phyloP scores from a whole-genome alignment of 2,113 vertebrate genomes.

The Bostrychus sinensis region DNA sequence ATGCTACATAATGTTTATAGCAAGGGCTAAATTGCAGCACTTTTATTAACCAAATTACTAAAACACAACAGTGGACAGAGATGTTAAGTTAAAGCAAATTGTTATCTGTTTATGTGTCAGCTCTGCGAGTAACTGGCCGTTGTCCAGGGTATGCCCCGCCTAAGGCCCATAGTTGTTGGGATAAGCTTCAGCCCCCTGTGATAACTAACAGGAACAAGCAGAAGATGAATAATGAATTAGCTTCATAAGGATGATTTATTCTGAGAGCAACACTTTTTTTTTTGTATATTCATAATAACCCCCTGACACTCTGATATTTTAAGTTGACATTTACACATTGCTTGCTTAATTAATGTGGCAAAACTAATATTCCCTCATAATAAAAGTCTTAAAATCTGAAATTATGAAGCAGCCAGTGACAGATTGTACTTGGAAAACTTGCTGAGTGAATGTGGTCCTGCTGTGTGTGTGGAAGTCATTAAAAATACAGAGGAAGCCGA shows the following conservation, averaged over 20 bases:
- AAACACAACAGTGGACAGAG: too few species aligned
- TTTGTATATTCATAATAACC: background rate
- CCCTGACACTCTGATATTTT: background rate
- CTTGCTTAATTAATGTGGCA: background rate
- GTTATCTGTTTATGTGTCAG: too few species aligned
- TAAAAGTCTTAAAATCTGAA: background rate
- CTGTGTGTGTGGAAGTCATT: conserved; percentile 40
- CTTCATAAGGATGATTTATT: background rate
- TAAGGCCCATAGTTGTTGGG: background rate
- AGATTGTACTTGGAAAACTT: conserved; percentile 23
- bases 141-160: too few species aligned
- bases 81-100: too few species aligned
- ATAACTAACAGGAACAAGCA: background rate
- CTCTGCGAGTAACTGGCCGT: too few species aligned
- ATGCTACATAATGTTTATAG: too few species aligned
- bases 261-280: background rate
- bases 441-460: conserved; percentile 21
- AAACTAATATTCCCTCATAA: background rate
- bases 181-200: background rate
- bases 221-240: background rate
- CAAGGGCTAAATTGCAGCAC: too few species aligned
- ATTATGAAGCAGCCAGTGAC: conserved; percentile 7
- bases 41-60: too few species aligned
- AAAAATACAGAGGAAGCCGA: conserved; percentile 72
- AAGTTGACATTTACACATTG: background rate